These are phyloP conservation scores for Adrianichthys oophorus DNA, from an alignment of 2,797 vertebrate genomes.

Conservation along the genomic window DNA sequence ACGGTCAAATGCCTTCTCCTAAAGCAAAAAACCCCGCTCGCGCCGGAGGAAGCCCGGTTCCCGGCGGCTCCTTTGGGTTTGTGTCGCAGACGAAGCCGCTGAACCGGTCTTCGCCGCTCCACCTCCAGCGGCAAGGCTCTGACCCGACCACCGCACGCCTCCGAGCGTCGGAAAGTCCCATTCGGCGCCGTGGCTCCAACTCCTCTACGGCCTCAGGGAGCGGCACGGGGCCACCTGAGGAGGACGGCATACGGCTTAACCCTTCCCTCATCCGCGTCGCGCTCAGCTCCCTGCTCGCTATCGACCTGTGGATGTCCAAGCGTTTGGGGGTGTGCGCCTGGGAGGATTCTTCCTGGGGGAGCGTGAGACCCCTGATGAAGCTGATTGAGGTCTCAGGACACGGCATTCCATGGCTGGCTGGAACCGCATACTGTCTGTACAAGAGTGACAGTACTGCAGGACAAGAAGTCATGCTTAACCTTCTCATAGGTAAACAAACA, in stretches of 20 bases:
- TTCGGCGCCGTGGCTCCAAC: slow-evolving; percentile 82
- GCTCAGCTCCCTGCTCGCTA: slow-evolving; percentile 88
- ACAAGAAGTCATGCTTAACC: slow-evolving; percentile 93
- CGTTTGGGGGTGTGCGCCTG: slow-evolving; percentile 90
- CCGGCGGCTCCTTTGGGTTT: slow-evolving; percentile 77
- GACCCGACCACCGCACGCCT: slow-evolving; percentile 81
- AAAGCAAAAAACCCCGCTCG: slow-evolving; percentile 71
- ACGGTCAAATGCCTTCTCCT: slow-evolving; percentile 74
- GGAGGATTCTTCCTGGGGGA: slow-evolving; percentile 92
- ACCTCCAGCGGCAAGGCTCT: slow-evolving; percentile 76
- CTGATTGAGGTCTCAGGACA: slow-evolving; percentile 94
- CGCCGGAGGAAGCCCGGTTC: slow-evolving; percentile 69
- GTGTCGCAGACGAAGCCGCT: slow-evolving; percentile 76
- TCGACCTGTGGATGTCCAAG: slow-evolving; percentile 96
- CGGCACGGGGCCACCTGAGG: slow-evolving; percentile 76
- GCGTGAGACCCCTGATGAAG: slow-evolving; percentile 89
- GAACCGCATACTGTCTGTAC: slow-evolving; percentile 85
- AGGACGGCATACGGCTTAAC: slow-evolving; percentile 90
- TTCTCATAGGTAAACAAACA: slow-evolving; percentile 85
- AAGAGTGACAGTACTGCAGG: slow-evolving; percentile 88
- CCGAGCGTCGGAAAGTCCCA: slow-evolving; percentile 85
- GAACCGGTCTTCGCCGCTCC: slow-evolving; percentile 70
- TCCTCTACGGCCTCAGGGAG: slow-evolving; percentile 74
- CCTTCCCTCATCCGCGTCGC: slow-evolving; percentile 89
- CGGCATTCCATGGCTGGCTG: slow-evolving; percentile 91